These are phyloP conservation scores for Pelobates fuscus DNA, from an alignment of 2,113 vertebrate genomes.

Conservation along the genomic window DNA sequence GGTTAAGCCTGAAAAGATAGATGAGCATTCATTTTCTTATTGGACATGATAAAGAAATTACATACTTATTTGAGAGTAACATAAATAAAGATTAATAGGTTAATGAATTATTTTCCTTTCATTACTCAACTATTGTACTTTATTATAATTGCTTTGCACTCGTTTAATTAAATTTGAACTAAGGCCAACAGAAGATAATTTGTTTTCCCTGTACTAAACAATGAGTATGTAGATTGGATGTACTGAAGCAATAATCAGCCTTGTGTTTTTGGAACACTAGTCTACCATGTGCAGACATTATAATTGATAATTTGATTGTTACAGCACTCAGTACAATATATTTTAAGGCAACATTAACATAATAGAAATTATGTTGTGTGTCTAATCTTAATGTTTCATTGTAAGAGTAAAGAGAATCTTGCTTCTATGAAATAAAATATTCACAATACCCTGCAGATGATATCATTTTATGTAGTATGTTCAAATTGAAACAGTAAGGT, in stretches of 20 bases:
- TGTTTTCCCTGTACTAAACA: slow-evolving; percentile 96
- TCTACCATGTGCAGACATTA: slow-evolving; percentile 82
- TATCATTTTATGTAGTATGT: slow-evolving; percentile 22
- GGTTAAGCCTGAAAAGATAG: neutral
- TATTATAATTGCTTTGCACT: slow-evolving; percentile 90
- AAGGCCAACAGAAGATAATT: slow-evolving; percentile 93
- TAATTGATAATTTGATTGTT: slow-evolving; percentile 89
- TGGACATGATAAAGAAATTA: slow-evolving; percentile 82
- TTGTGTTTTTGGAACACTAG: slow-evolving; percentile 84
- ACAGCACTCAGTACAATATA: slow-evolving; percentile 78
- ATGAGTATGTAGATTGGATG: slow-evolving; percentile 88
- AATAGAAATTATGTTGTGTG: slow-evolving; percentile 82
- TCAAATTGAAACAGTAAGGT: neutral
- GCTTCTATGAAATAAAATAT: slow-evolving; percentile 41
- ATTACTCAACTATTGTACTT: slow-evolving; percentile 93
- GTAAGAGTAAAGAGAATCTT: slow-evolving; percentile 52
- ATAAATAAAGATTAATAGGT: slow-evolving; percentile 96
- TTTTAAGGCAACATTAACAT: slow-evolving; percentile 86
- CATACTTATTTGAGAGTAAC: slow-evolving; percentile 81
- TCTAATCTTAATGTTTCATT: slow-evolving; percentile 74
- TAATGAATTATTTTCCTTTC: slow-evolving; percentile 98
- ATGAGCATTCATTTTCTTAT: slow-evolving; percentile 71
- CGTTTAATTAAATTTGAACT: slow-evolving; percentile 97
- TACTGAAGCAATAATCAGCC: slow-evolving; percentile 85
- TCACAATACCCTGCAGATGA: slow-evolving; percentile 32